phyloP scores from a whole-genome alignment of 2,113 vertebrate genomes.

The Pungitius pungitius region DNA sequence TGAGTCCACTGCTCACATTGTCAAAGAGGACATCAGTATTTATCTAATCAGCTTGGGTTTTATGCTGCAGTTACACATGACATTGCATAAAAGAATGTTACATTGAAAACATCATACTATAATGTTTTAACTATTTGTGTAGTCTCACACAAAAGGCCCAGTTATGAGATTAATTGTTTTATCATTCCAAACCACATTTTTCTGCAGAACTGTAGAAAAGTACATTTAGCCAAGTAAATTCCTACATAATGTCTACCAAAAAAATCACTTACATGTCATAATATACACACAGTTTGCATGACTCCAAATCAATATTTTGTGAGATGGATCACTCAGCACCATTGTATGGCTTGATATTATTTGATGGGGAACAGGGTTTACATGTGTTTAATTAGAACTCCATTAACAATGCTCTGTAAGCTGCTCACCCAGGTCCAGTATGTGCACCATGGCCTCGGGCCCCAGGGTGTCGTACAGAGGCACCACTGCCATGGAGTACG shows the following conservation, averaged over 20 bases:
- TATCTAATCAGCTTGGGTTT: neutral
- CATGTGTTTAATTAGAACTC: neutral
- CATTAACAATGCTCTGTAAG: neutral
- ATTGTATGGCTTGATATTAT: neutral
- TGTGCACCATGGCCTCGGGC: conserved; percentile 82
- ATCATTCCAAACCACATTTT: neutral
- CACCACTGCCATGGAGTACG: conserved; percentile 83
- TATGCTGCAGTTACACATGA: neutral
- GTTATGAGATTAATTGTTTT: neutral
- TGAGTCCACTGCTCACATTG: neutral
- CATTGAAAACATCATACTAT: neutral
- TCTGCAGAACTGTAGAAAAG: neutral
- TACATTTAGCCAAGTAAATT: neutral
- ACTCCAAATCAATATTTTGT: neutral
- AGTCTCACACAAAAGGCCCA: neutral
- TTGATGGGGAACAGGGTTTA: too few relatives aligned
- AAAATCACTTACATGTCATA: neutral
- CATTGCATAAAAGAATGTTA: neutral
- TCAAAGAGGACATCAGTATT: neutral
- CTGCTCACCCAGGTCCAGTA: conserved; percentile 79
- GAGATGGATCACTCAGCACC: neutral
- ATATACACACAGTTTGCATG: neutral
- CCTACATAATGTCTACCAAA: neutral
- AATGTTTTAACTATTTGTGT: neutral
- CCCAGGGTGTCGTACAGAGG: conserved; percentile 84